Evolutionary conservation across 1,140 invertebrate genomes (phyloP).

Genomic region (Solenopsis invicta): DNA sequence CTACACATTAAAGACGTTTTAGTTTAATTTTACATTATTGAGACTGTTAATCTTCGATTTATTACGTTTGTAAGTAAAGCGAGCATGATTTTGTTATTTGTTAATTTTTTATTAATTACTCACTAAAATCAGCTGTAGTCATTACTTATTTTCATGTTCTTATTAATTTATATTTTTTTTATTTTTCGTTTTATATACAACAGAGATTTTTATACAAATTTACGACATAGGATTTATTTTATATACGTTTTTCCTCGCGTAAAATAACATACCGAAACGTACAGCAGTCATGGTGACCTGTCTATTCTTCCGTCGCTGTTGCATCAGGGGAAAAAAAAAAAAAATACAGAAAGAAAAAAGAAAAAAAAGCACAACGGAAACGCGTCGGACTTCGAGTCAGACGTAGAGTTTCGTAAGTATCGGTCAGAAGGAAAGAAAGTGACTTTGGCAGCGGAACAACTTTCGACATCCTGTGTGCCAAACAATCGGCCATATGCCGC

Average conservation of each 20-base stretch:
- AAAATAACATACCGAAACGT: background rate
- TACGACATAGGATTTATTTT: background rate
- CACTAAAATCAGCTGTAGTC: background rate
- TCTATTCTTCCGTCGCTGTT: constrained; percentile 20
- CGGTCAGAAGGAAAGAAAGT: constrained; percentile 66
- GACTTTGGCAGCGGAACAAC: constrained; percentile 66
- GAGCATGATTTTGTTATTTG: background rate
- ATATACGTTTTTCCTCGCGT: background rate
- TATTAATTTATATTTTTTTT: background rate
- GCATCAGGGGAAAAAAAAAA: background rate
- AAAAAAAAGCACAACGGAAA: constrained; percentile 62
- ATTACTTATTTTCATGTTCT: background rate
- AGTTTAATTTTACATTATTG: too few relatives aligned
- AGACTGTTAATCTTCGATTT: too few relatives aligned
- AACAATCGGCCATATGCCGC: constrained; percentile 72
- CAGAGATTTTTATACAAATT: background rate
- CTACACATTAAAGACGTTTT: too few relatives aligned
- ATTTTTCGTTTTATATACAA: background rate
- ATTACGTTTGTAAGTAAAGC: too few relatives aligned
- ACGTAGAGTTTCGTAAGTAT: constrained; percentile 69
- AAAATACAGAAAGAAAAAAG: background rate
- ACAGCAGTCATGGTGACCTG: background rate
- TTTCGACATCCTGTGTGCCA: constrained; percentile 75
- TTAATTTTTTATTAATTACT: background rate
- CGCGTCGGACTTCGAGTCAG: constrained; percentile 64